phyloP scores from a whole-genome alignment of 1,140 invertebrate genomes.

The Panulirus ornatus region DNA sequence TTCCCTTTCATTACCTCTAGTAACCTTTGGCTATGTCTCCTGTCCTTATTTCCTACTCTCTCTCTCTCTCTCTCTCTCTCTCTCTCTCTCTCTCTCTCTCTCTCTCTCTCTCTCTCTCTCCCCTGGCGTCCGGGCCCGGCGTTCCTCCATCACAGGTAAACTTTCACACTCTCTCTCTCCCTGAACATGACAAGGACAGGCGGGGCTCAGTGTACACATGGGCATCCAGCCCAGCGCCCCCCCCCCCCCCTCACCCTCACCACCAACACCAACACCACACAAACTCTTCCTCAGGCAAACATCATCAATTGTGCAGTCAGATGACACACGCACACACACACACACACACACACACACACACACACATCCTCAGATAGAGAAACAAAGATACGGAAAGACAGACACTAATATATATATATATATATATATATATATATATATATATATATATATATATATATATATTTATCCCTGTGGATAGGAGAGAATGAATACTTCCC shows the following conservation, averaged over 20 bases:
- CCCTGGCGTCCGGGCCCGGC: not conserved
- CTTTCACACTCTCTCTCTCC: not conserved
- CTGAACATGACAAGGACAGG: not conserved
- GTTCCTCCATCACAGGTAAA: not conserved
- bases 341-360: constrained; percentile 16
- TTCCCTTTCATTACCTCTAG: not conserved
- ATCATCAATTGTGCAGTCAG: no score
- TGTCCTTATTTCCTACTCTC: not conserved
- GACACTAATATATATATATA: no score
- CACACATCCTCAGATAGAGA: not conserved
- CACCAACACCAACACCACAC: no score
- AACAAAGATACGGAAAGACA: not conserved
- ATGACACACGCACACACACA: not conserved
- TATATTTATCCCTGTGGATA: no score
- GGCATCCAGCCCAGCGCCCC: not conserved
- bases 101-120: constrained; percentile 4
- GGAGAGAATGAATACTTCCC: no score
- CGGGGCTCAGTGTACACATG: not conserved
- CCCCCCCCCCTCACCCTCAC: no score
- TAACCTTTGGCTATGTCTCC: not conserved
- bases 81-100: not conserved
- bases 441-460: no score
- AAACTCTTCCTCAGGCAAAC: no score
- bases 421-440: no score
- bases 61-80: not conserved